These are phyloP conservation scores for Burhinus oedicnemus DNA, from an alignment of 2,113 vertebrate genomes.

Conservation along the genomic window DNA sequence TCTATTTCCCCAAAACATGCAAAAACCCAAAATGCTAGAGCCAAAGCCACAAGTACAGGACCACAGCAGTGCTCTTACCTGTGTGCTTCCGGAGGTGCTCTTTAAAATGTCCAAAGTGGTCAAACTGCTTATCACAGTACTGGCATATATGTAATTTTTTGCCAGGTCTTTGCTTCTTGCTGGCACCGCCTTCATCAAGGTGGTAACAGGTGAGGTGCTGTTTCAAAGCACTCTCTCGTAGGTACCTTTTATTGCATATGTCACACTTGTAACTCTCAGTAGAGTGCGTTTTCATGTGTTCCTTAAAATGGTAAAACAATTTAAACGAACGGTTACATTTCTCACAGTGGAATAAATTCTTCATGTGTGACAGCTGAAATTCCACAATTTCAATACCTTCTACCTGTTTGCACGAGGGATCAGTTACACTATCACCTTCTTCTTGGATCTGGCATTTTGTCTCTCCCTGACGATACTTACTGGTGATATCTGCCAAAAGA, in stretches of 20 bases:
- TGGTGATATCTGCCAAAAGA: slow-evolving; percentile 95
- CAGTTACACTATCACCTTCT: slow-evolving; percentile 74
- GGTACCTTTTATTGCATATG: slow-evolving; percentile 93
- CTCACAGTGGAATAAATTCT: slow-evolving; percentile 94
- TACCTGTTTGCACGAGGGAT: slow-evolving; percentile 88
- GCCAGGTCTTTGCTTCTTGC: slow-evolving; percentile 87
- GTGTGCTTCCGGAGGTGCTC: slow-evolving; percentile 97
- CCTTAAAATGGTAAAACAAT: slow-evolving; percentile 98
- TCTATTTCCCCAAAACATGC: background rate
- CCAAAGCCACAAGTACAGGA: background rate
- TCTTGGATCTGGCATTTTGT: slow-evolving; percentile 78
- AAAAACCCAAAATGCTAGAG: background rate
- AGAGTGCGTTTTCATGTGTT: slow-evolving; percentile 95
- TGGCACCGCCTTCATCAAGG: slow-evolving; percentile 88
- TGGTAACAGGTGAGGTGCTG: slow-evolving; percentile 93
- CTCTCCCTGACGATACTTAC: slow-evolving; percentile 94
- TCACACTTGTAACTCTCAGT: slow-evolving; percentile 90
- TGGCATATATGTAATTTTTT: slow-evolving; percentile 97
- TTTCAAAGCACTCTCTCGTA: slow-evolving; percentile 95
- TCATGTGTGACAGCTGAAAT: slow-evolving; percentile 96
- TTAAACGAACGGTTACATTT: slow-evolving; percentile 96
- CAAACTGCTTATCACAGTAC: slow-evolving; percentile 96
- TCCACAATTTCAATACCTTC: slow-evolving; percentile 95
- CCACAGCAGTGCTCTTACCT: slow-evolving; percentile 70
- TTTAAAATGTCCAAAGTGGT: slow-evolving; percentile 98